A percentile compares a stretch with the other conserved stretches of the same genome.
Conservation (phyloP, 2,888 invertebrate genomes). For the Drosophila tripunctata region DNA sequence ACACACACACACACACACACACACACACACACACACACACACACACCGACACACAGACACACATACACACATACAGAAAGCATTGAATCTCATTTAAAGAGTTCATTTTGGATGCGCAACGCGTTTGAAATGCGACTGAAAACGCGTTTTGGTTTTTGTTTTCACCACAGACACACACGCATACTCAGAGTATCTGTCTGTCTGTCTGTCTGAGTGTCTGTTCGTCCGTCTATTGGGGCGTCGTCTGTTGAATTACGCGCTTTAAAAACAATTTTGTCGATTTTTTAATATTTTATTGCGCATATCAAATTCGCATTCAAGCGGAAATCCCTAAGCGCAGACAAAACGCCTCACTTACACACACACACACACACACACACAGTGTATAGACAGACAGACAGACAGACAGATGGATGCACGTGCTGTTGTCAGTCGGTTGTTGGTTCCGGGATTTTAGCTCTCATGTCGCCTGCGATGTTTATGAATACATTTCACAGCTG, state of each 20-base stretch:
- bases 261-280: conserved; percentile 76
- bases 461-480: conserved; percentile 71
- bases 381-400: not conserved
- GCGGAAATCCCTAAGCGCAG: conserved; percentile 75
- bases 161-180: conserved; percentile 26
- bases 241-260: conserved; percentile 66
- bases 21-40: conserved; percentile 1
- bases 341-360: conserved; percentile 56
- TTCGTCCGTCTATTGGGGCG: conserved; percentile 15
- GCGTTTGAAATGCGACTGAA: conserved; percentile 55
- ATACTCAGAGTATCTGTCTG: conserved; percentile 25
- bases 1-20: conserved; percentile 1
- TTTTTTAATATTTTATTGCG: conserved; percentile 78
- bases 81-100: conserved; percentile 65
- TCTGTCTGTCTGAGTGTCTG: conserved; percentile 8
- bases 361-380: conserved; percentile 1
- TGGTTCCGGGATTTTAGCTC: conserved; percentile 63
- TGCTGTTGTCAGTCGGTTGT: conserved; percentile 71
- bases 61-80: not conserved
- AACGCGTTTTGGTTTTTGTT: conserved; percentile 49
- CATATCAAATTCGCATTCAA: conserved; percentile 77
- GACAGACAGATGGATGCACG: conserved; percentile 60
- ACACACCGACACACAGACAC: not conserved
- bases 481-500: conserved; percentile 70
- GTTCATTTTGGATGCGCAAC: conserved; percentile 69